phyloP scores from a whole-genome alignment of 1,140 invertebrate genomes.

The Whitmania pigra region DNA sequence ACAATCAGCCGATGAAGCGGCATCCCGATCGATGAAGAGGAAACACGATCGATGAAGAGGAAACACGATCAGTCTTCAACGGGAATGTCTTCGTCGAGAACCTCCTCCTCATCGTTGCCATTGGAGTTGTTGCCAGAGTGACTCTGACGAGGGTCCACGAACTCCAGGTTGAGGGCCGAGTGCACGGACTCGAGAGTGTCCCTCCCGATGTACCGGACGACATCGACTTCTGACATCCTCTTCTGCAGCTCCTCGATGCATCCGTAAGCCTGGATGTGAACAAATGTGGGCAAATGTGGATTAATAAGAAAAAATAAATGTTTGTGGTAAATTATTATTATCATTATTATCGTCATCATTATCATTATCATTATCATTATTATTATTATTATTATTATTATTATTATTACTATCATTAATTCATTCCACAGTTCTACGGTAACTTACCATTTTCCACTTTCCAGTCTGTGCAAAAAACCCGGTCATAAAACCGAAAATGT shows the following conservation, averaged over 20 bases:
- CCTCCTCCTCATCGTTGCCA: not conserved
- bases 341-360: too few relatives aligned
- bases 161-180: not conserved
- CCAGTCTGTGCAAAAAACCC: slow-evolving; percentile 44
- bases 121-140: not conserved
- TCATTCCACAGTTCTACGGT: not conserved
- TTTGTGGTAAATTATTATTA: too few relatives aligned
- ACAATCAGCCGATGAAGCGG: not conserved
- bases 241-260: slow-evolving; percentile 12
- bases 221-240: not conserved
- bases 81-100: not conserved
- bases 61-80: not conserved
- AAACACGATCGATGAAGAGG: too few relatives aligned
- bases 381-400: too few relatives aligned
- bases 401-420: too few relatives aligned
- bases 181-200: not conserved
- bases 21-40: too few relatives aligned
- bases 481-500: slow-evolving; percentile 51
- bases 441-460: slow-evolving; percentile 41
- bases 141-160: not conserved
- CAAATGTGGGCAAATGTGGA: not conserved
- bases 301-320: not conserved
- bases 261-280: not conserved
- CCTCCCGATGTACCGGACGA: not conserved
- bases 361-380: too few relatives aligned